A percentile compares a stretch with the other conserved stretches of the same genome.
Evolutionary conservation across 1,140 invertebrate species (phyloP).

Genomic region (Cephus cinctus): DNA sequence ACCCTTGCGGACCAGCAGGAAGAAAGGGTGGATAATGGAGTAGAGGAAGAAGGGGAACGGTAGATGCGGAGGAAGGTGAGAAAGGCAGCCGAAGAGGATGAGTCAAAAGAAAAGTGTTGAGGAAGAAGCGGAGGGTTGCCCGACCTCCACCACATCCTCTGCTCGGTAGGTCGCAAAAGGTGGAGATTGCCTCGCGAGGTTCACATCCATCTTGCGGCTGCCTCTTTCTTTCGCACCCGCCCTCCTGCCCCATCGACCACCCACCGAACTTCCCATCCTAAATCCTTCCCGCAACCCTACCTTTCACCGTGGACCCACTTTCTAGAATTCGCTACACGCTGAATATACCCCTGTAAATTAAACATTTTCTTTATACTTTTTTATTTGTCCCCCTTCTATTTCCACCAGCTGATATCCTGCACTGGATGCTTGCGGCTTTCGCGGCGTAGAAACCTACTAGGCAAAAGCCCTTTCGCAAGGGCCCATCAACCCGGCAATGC

Average conservation of each 20-base stretch:
- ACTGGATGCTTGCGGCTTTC: slow-evolving; percentile 33
- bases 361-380: too few relatives aligned
- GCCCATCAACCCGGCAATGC: too few relatives aligned
- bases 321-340: too few relatives aligned
- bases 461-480: too few relatives aligned
- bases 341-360: too few relatives aligned
- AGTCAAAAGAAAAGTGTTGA: too few relatives aligned
- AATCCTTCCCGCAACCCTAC: slow-evolving; percentile 12
- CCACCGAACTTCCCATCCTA: not conserved
- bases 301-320: slow-evolving; percentile 9
- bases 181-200: slow-evolving; percentile 15
- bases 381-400: slow-evolving; percentile 15
- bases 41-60: not conserved
- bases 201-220: slow-evolving; percentile 16
- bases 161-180: too few relatives aligned
- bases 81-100: not conserved
- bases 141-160: slow-evolving; percentile 19
- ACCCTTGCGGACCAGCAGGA: too few relatives aligned
- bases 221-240: slow-evolving; percentile 9
- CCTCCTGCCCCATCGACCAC: not conserved
- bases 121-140: not conserved
- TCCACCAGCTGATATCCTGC: slow-evolving; percentile 23
- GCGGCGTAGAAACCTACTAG: too few relatives aligned
- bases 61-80: not conserved
- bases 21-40: too few relatives aligned